Evolutionary conservation across 2,888 invertebrate species (phyloP).

Genomic region (Lissonota sp.): DNA sequence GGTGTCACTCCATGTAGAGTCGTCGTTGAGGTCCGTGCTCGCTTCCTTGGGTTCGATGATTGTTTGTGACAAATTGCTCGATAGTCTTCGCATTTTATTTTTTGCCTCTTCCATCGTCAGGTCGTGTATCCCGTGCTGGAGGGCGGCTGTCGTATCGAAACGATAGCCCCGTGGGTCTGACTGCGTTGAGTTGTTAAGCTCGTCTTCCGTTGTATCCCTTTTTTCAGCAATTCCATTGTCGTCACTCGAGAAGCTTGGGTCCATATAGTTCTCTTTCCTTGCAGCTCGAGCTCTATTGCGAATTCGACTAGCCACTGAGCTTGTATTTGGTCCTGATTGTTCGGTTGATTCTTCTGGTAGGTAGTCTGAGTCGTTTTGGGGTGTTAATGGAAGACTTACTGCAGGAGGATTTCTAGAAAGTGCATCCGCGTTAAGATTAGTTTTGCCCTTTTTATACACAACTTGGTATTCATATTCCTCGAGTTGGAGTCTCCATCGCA

Average conservation of each 20-base stretch:
- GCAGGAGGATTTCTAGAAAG: not conserved
- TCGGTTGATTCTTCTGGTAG: not conserved
- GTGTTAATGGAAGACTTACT: not conserved
- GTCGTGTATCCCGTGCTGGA: not conserved
- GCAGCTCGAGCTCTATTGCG: not conserved
- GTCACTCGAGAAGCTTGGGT: not conserved
- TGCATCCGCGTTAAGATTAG: conserved; percentile 61
- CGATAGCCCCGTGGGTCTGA: too few relatives aligned
- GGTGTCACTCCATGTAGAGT: not conserved
- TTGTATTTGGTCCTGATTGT: not conserved
- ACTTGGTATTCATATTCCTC: conserved; percentile 77
- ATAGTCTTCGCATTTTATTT: not conserved
- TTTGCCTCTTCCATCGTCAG: not conserved
- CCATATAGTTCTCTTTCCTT: not conserved
- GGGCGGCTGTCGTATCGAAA: too few relatives aligned
- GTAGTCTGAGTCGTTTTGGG: not conserved
- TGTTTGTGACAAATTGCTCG: not conserved
- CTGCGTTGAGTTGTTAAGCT: too few relatives aligned
- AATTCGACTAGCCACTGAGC: not conserved
- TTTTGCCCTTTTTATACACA: conserved; percentile 71
- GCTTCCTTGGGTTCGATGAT: not conserved
- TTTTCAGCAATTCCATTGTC: too few relatives aligned
- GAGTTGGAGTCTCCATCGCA: conserved; percentile 61
- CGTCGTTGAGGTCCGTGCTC: conserved; percentile 4
- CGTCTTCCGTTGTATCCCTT: too few relatives aligned